A percentile compares a stretch with the other conserved stretches of the same genome.
phyloP scores from a whole-genome alignment of 2,888 invertebrate genomes.

The Eristalis arbustorum region DNA sequence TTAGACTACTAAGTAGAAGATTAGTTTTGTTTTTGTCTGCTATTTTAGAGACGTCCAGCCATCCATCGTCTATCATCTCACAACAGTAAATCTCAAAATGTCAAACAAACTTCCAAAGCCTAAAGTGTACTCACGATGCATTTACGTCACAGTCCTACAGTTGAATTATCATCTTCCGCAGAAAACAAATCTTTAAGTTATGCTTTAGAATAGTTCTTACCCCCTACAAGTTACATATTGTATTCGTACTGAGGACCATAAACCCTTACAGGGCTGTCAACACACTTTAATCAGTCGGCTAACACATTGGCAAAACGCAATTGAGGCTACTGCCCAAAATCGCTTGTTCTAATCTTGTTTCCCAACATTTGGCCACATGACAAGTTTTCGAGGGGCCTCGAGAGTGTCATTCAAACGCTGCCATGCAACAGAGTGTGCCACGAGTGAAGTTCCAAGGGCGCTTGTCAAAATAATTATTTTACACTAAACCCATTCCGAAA shows the following conservation, averaged over 20 bases:
- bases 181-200: neutral
- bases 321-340: conserved; percentile 24
- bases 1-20: no score
- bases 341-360: conserved; percentile 36
- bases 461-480: conserved; percentile 70
- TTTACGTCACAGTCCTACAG: no score
- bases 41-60: no score
- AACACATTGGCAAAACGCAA: conserved; percentile 50
- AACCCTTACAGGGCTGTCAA: neutral
- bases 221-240: neutral
- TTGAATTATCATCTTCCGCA: no score
- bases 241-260: neutral
- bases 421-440: conserved; percentile 50
- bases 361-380: conserved; percentile 45
- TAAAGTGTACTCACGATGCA: no score
- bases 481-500: conserved; percentile 67
- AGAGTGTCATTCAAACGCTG: conserved; percentile 56
- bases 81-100: no score
- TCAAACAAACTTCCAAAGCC: no score
- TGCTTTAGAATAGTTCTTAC: neutral
- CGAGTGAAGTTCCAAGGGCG: conserved; percentile 38
- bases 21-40: no score
- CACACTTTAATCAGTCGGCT: conserved; percentile 44
- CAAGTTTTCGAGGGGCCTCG: conserved; percentile 42
- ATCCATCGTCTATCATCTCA: no score